phyloP scores from a whole-genome alignment of 92 coral and sea anemone species.

The Diadumene lineata region DNA sequence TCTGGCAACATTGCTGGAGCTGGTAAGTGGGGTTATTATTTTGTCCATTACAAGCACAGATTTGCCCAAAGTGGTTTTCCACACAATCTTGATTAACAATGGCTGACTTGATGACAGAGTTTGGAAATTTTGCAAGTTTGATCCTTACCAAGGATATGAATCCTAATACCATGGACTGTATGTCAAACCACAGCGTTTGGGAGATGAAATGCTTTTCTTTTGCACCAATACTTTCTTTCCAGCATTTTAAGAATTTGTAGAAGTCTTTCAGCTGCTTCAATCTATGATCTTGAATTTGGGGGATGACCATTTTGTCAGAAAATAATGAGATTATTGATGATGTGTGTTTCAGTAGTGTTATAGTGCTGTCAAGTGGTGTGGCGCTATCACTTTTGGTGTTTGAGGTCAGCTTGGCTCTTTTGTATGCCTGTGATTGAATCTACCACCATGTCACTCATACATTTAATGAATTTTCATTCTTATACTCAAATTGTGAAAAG shows the following conservation, averaged over 20 bases:
- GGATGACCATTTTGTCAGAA: conserved; percentile 28
- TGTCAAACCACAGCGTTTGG: conserved; percentile 47
- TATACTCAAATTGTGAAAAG: too few species aligned
- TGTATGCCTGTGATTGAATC: conserved; percentile 27
- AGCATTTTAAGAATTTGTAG: conserved; percentile 13
- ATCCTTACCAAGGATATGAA: conserved; percentile 35
- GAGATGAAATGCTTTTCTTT: conserved; percentile 26
- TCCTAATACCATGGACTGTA: conserved; percentile 57
- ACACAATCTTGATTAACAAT: conserved; percentile 61
- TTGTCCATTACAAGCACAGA: conserved; percentile 61
- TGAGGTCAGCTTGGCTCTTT: conserved; percentile 13
- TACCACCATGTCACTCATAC: too few species aligned
- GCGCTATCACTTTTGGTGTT: neutral
- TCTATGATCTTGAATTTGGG: conserved; percentile 17
- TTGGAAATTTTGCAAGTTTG: conserved; percentile 45
- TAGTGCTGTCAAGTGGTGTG: conserved; percentile 15
- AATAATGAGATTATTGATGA: conserved; percentile 14
- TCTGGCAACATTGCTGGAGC: conserved; percentile 54
- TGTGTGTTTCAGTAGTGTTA: conserved; percentile 25
- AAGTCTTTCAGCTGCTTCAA: conserved; percentile 18
- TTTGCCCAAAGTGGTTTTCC: conserved; percentile 63
- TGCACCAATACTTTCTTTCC: conserved; percentile 25
- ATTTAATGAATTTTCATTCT: too few species aligned
- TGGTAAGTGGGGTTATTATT: conserved; percentile 52
- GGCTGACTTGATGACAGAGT: conserved; percentile 50